These are phyloP conservation scores for Agriopis aurantiaria DNA, from an alignment of 2,888 invertebrate genomes.

Conservation along the genomic window DNA sequence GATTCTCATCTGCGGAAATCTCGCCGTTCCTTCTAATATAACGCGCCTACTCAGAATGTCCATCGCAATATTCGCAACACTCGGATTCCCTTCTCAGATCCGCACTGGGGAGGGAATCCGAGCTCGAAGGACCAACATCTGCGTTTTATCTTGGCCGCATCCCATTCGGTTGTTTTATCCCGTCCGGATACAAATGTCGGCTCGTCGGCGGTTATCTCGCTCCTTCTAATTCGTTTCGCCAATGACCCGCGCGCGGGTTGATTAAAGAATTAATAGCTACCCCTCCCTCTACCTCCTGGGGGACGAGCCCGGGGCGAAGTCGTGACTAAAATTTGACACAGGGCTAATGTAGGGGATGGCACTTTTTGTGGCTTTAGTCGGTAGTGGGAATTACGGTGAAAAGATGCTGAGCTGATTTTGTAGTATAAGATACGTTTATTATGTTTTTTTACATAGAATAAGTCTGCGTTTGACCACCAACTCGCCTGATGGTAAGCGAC, in stretches of 20 bases:
- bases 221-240: slow-evolving; percentile 75
- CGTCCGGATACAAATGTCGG: slow-evolving; percentile 72
- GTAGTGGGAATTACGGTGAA: slow-evolving; percentile 23
- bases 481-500: too few species aligned
- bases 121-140: slow-evolving; percentile 21
- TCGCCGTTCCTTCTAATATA: slow-evolving; percentile 21
- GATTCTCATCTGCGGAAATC: slow-evolving; percentile 17
- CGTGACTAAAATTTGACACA: slow-evolving; percentile 71
- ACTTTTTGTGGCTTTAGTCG: slow-evolving; percentile 32
- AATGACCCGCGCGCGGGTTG: slow-evolving; percentile 70
- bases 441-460: neutral
- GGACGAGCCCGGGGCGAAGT: slow-evolving; percentile 50
- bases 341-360: slow-evolving; percentile 44
- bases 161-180: slow-evolving; percentile 44
- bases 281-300: slow-evolving; percentile 45
- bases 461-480: too few species aligned
- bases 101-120: neutral
- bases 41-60: slow-evolving; percentile 5
- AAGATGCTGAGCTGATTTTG: slow-evolving; percentile 19
- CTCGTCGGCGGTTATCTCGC: slow-evolving; percentile 67
- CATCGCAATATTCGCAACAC: neutral
- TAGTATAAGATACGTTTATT: neutral
- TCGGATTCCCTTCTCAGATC: too few species aligned
- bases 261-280: slow-evolving; percentile 79
- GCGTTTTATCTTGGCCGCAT: slow-evolving; percentile 27